phyloP scores from a whole-genome alignment of 2,113 vertebrate species.

The Ramphastos sulfuratus region DNA sequence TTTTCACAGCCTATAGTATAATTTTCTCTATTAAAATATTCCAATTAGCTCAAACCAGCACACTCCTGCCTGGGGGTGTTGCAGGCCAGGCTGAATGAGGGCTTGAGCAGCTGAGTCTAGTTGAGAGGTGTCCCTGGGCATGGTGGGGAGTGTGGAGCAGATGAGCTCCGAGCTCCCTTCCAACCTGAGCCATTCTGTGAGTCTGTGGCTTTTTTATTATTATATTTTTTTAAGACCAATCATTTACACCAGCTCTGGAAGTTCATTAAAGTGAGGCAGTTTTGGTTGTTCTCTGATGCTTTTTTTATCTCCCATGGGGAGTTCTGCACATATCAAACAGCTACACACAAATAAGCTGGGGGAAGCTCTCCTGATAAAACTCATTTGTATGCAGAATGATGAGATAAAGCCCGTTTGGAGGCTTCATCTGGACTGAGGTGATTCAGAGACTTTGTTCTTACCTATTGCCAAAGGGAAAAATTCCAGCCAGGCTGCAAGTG shows the following conservation, averaged over 20 bases:
- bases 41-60: no score
- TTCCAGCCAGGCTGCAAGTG: background rate
- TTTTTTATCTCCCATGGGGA: rapidly evolving
- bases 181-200: no score
- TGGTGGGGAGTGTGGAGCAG: no score
- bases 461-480: background rate
- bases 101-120: no score
- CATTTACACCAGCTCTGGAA: background rate
- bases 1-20: no score
- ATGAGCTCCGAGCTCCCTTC: no score
- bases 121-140: no score
- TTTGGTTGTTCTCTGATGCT: background rate
- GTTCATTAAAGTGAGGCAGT: background rate
- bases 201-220: background rate
- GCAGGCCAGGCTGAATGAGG: no score
- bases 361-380: background rate
- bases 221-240: background rate
- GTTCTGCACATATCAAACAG: background rate
- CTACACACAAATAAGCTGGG: background rate
- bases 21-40: no score
- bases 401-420: background rate
- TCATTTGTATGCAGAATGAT: background rate
- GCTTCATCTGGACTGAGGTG: background rate
- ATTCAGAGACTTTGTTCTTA: background rate
- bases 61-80: no score